Evolutionary conservation across 30 jellyfish, hydroid and myxozoan genomes (phyloP).

Genomic region (Aurelia coerulea): DNA sequence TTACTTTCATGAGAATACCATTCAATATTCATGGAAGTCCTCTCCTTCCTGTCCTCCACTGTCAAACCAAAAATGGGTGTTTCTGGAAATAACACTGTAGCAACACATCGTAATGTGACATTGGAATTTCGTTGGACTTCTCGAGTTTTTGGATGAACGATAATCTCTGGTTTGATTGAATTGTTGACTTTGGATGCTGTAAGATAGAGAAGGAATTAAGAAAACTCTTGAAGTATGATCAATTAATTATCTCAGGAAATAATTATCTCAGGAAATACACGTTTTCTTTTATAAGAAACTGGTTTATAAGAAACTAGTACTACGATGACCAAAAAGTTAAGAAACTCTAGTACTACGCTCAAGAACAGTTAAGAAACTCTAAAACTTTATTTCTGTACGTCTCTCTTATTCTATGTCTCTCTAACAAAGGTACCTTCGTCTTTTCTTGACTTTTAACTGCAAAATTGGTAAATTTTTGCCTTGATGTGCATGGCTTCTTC

Average conservation of each 20-base stretch:
- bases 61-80: slow-evolving; percentile 56
- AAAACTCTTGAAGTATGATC: neutral
- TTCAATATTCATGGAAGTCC: slow-evolving; percentile 70
- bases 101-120: slow-evolving; percentile 91
- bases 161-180: slow-evolving; percentile 85
- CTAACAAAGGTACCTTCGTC: too few species aligned
- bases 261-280: too few species aligned
- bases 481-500: too few species aligned
- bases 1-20: slow-evolving; percentile 73
- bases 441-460: too few species aligned
- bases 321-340: too few species aligned
- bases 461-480: too few species aligned
- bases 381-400: too few species aligned
- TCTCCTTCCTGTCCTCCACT: slow-evolving; percentile 47
- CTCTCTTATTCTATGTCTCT: too few species aligned
- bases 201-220: neutral
- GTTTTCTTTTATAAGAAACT: too few species aligned
- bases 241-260: neutral
- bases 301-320: too few species aligned
- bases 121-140: slow-evolving; percentile 71
- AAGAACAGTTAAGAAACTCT: too few species aligned
- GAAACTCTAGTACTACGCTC: too few species aligned
- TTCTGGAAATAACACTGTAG: slow-evolving; percentile 72
- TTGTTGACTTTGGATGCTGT: slow-evolving; percentile 67
- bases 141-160: slow-evolving; percentile 85